Conservation (phyloP, 1,140 invertebrate genomes). For the Zelostemma sp. region DNA sequence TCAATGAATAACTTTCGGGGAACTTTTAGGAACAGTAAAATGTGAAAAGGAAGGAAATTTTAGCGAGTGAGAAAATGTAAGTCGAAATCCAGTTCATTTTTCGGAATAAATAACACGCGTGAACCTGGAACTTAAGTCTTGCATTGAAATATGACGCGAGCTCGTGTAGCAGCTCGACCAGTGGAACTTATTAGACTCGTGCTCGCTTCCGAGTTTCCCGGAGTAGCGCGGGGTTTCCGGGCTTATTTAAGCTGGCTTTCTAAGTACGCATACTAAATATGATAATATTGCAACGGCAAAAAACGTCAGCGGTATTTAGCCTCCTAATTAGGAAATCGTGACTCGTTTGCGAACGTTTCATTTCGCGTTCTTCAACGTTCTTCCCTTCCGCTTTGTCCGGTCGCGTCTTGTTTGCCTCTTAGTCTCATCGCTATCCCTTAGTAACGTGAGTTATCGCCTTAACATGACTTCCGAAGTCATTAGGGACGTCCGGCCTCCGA, state of each 20-base stretch:
- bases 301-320: conserved; percentile 70
- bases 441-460: conserved; percentile 42
- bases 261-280: conserved; percentile 72
- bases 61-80: neutral
- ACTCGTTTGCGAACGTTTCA: conserved; percentile 69
- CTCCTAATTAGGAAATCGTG: conserved; percentile 70
- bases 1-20: too few relatives aligned
- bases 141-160: conserved; percentile 61
- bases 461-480: conserved; percentile 48
- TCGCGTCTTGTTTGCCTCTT: conserved; percentile 54
- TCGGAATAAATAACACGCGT: conserved; percentile 46
- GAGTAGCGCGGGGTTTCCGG: conserved; percentile 52
- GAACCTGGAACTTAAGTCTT: conserved; percentile 50
- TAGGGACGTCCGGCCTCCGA: conserved; percentile 25
- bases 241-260: conserved; percentile 69
- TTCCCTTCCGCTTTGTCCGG: conserved; percentile 45
- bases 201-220: conserved; percentile 56
- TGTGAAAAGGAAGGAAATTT: neutral
- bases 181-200: conserved; percentile 68
- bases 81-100: conserved; percentile 31
- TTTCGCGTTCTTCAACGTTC: conserved; percentile 58
- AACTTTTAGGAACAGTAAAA: too few relatives aligned
- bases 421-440: conserved; percentile 49
- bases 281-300: conserved; percentile 70
- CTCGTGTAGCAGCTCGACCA: conserved; percentile 56